These are phyloP conservation scores for Neodiprion pinetum DNA, from an alignment of 1,140 invertebrate genomes.

Conservation along the genomic window DNA sequence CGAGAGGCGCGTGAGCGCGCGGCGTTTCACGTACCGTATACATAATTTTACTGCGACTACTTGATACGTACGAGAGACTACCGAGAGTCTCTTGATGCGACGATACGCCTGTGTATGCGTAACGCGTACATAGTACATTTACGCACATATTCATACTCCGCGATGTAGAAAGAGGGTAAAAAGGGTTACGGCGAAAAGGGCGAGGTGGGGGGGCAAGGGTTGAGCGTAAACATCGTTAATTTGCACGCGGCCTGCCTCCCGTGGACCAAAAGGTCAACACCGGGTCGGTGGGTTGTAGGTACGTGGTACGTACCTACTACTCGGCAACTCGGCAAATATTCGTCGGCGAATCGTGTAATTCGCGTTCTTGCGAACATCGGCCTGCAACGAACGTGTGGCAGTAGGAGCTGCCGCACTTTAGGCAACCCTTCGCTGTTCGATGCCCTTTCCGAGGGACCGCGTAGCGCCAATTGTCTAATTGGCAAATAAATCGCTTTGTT, in stretches of 20 bases:
- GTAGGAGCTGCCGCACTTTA: conserved; percentile 19
- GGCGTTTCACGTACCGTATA: too few species aligned
- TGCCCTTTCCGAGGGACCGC: too few species aligned
- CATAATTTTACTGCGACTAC: too few species aligned
- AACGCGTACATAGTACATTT: too few species aligned
- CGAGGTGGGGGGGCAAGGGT: conserved; percentile 40
- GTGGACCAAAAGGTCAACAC: conserved; percentile 54
- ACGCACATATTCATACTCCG: not conserved
- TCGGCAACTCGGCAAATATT: conserved; percentile 46
- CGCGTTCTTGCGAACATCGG: conserved; percentile 13
- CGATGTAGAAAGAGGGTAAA: not conserved
- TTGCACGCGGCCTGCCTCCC: conserved; percentile 40
- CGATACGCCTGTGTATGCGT: too few species aligned
- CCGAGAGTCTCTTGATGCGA: too few species aligned
- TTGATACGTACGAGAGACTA: too few species aligned
- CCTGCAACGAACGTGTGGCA: not conserved
- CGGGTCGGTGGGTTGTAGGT: conserved; percentile 29
- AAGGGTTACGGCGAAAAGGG: conserved; percentile 10
- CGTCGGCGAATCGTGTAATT: conserved; percentile 39
- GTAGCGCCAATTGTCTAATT: conserved; percentile 51
- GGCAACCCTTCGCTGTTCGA: conserved; percentile 11
- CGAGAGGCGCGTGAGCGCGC: too few species aligned
- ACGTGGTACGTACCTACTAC: conserved; percentile 18
- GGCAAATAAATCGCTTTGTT: conserved; percentile 48
- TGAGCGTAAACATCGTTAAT: conserved; percentile 58